Percentiles rank a stretch among this genome's conserved stretches.
Evolutionary conservation across 1,140 invertebrate species (phyloP).

Genomic region (Drosophila jambulina): DNA sequence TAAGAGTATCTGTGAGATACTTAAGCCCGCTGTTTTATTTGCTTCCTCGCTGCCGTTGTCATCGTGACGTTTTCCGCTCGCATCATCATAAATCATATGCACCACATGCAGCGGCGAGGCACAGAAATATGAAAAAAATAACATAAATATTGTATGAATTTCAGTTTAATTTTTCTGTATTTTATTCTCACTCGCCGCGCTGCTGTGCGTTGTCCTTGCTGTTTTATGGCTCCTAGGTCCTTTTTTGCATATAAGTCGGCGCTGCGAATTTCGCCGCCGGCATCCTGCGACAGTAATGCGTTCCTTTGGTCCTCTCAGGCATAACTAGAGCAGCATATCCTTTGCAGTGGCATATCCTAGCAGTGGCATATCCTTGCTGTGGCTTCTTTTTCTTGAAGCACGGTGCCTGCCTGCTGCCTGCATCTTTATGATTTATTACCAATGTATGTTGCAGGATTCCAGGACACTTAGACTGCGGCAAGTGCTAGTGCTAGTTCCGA

Average conservation of each 20-base stretch:
- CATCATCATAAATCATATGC: slow-evolving; percentile 79
- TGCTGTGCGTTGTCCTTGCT: slow-evolving; percentile 60
- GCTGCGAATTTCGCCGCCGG: slow-evolving; percentile 32
- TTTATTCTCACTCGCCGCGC: slow-evolving; percentile 44
- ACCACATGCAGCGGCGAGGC: slow-evolving; percentile 64
- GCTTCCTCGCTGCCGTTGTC: slow-evolving; percentile 45
- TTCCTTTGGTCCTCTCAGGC: slow-evolving; percentile 37
- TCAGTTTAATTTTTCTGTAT: slow-evolving; percentile 52
- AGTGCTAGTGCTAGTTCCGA: slow-evolving; percentile 44
- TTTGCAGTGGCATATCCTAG: slow-evolving; percentile 57
- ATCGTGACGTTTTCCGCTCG: slow-evolving; percentile 59
- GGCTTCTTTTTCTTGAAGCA: slow-evolving; percentile 28
- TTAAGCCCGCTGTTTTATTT: slow-evolving; percentile 60
- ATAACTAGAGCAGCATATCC: slow-evolving; percentile 74
- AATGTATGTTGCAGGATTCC: slow-evolving; percentile 49
- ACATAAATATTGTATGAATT: slow-evolving; percentile 43
- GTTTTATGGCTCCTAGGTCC: slow-evolving; percentile 70
- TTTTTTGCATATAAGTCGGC: slow-evolving; percentile 48
- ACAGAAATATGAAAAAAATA: slow-evolving; percentile 50
- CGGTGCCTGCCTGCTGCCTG: slow-evolving; percentile 35
- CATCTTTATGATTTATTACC: slow-evolving; percentile 68
- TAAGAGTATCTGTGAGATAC: slow-evolving; percentile 33
- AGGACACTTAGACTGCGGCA: slow-evolving; percentile 56
- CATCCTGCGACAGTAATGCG: slow-evolving; percentile 42
- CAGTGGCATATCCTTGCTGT: slow-evolving; percentile 52